Conservation (phyloP, 53 echinoderm and acorn worm species). For the Paracentrotus lividus region DNA sequence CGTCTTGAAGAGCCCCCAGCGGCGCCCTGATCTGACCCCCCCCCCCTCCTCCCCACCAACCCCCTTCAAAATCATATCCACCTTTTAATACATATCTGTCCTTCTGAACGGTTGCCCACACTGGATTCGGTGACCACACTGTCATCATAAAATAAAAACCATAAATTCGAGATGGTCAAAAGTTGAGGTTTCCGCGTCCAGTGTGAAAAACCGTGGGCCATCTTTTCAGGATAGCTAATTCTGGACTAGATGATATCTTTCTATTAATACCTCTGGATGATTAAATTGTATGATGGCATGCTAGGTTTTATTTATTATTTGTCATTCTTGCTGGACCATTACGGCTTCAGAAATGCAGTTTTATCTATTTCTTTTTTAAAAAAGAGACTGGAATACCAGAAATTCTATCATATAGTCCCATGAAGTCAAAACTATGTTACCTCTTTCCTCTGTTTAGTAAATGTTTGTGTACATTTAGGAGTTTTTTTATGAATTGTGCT, state of each 20-base stretch:
- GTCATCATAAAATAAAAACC: not conserved
- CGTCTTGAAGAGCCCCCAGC: conserved; percentile 37
- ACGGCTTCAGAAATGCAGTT: not conserved
- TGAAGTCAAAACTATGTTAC: not conserved
- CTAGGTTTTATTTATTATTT: conserved; percentile 36
- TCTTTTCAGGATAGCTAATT: not conserved
- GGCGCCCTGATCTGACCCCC: conserved; percentile 14
- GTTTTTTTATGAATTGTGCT: conserved; percentile 18
- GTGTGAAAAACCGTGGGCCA: not conserved
- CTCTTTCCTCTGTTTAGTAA: not conserved
- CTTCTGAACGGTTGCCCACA: not conserved
- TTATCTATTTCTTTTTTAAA: not conserved
- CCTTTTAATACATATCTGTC: not conserved
- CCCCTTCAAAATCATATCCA: not conserved
- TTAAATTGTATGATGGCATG: not conserved
- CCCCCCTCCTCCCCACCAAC: not conserved
- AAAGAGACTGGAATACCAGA: not conserved
- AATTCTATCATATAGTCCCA: not conserved
- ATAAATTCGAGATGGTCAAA: not conserved
- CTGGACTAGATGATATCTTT: not conserved
- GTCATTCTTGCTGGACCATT: not conserved
- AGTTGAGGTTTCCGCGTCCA: not conserved
- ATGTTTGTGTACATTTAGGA: not conserved
- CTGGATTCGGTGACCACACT: not conserved
- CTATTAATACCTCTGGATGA: not conserved